Percentiles rank a stretch among this genome's conserved stretches.
These are phyloP conservation scores for Peromyscus maniculatus DNA, from an alignment of 2,113 vertebrate genomes.

Conservation along the genomic window DNA sequence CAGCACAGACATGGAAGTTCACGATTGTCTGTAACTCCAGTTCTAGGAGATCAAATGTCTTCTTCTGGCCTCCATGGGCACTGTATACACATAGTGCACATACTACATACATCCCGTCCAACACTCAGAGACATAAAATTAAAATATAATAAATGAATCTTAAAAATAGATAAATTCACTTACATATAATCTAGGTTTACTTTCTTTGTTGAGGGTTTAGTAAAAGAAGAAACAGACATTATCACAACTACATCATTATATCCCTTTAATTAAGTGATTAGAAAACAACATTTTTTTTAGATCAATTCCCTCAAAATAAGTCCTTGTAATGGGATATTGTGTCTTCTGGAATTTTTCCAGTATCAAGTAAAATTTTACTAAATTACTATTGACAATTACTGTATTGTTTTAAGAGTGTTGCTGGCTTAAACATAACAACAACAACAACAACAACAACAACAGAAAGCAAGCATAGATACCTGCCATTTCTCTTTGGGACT, in stretches of 20 bases:
- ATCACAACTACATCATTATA: neutral
- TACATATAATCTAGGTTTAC: neutral
- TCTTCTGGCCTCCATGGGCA: neutral
- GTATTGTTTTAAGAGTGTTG: neutral
- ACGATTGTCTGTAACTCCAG: neutral
- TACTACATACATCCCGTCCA: neutral
- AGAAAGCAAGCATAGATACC: too few species aligned
- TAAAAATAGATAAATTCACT: neutral
- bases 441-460: neutral
- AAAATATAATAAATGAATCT: neutral
- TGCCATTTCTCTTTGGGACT: neutral
- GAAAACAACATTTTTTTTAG: neutral
- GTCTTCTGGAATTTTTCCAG: neutral
- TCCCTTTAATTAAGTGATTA: neutral
- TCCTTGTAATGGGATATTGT: neutral
- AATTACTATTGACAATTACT: neutral
- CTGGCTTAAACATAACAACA: neutral
- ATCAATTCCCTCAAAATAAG: neutral
- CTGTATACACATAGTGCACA: neutral
- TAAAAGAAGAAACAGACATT: neutral
- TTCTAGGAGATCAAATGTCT: neutral
- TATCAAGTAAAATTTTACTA: constrained; percentile 1
- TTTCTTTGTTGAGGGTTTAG: neutral
- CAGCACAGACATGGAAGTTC: neutral
- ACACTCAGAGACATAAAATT: neutral